Base-by-base conservation (phyloP, 2,888 invertebrate species). In the Panopea generosa region DNA sequence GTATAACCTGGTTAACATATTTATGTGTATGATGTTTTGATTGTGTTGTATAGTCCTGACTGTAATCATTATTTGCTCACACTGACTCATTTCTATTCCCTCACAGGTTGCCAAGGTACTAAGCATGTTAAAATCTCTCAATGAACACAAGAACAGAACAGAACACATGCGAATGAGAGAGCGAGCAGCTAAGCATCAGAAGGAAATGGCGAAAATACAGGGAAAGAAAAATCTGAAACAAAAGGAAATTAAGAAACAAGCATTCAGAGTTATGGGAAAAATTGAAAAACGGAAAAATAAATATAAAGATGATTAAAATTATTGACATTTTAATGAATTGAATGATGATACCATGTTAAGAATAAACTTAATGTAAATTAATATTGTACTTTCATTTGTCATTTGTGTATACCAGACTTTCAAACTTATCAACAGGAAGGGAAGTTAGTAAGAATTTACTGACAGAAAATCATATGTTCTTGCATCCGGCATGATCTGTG, bases 181-280 rank as follows among this genome's bases (percentile, higher is more conserved):
- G 84, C 94, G 97, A 24, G 92, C 96, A 33, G 94, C 88, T 38
- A 88, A 92, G 72, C 93, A 94, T 80, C 91, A 93, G 78, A 94
- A 95, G 77, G 94, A 95, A 81, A 94, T 95, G 77, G 94, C 95
- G 16, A 95, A 94, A 26, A 95, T 95, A 7, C 96, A 96, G 86
- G 94, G 94, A 84, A 95, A 94, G 53, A 95, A 95, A 49, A 59
- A 66, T n/a, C 77, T 83, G 62, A 89, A 87, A 72, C 86, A 86
- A 65, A 90, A 96, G 88, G 96, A 96, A 89, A 91, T 96, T 71
- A 96, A 96, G 89, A 97, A 97, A 91, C 95, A 96, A 90, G 86
- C 90, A 14, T 87, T 87, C 62, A 75, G 88, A 38, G 95, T 95
- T 67, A 93, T 96, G 61, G 96, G 96, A 92, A 96, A 96, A 94